phyloP scores from a whole-genome alignment of 2,888 invertebrate species.

The Hesperia comma region DNA sequence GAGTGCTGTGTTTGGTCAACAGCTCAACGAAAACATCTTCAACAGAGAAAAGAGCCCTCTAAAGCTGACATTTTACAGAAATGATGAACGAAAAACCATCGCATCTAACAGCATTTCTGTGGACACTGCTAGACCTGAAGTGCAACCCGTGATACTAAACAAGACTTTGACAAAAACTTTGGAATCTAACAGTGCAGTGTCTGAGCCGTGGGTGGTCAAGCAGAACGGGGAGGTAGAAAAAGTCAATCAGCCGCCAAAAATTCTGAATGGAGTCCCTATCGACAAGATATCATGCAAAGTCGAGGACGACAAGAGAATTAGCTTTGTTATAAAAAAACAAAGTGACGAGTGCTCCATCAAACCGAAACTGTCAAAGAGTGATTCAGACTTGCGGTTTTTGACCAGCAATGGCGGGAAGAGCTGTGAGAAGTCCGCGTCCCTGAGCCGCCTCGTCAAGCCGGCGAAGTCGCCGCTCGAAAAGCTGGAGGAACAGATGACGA shows the following conservation, averaged over 20 bases:
- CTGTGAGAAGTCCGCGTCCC: conserved; percentile 59
- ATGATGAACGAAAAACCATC: conserved; percentile 67
- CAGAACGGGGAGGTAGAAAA: conserved; percentile 78
- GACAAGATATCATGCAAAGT: conserved; percentile 59
- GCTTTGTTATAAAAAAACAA: conserved; percentile 66
- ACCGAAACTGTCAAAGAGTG: conserved; percentile 62
- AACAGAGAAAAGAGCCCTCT: conserved; percentile 79
- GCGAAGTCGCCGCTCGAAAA: conserved; percentile 74
- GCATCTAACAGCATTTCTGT: conserved; percentile 60
- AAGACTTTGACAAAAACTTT: conserved; percentile 68
- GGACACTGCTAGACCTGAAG: conserved; percentile 62
- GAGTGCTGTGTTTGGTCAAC: conserved; percentile 74
- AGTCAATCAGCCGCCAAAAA: conserved; percentile 61
- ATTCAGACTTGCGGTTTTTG: conserved; percentile 59
- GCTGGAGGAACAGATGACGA: conserved; percentile 77
- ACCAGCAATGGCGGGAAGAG: conserved; percentile 51
- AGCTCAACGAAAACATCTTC: conserved; percentile 67
- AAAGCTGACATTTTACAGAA: conserved; percentile 73
- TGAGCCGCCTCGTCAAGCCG: conserved; percentile 64
- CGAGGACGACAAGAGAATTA: conserved; percentile 69
- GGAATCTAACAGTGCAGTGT: conserved; percentile 57
- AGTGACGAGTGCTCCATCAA: conserved; percentile 60
- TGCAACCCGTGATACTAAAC: conserved; percentile 74
- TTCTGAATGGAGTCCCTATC: conserved; percentile 55
- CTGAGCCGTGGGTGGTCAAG: conserved; percentile 78